These are phyloP conservation scores for Pica pica DNA, from an alignment of 2,113 vertebrate genomes.

Conservation along the genomic window DNA sequence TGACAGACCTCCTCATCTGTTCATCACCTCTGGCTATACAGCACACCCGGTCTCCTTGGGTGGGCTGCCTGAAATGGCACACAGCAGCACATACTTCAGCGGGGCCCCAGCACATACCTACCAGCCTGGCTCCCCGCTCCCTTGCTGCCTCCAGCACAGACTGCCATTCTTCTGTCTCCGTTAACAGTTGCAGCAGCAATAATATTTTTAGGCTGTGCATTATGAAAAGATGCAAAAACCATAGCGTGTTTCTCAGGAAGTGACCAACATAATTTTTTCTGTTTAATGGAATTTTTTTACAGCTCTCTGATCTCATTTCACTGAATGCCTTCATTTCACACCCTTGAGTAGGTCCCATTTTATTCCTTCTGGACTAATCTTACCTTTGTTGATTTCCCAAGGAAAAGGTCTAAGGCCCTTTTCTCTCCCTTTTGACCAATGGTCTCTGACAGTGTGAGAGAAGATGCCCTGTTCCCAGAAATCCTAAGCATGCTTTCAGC, in stretches of 20 bases:
- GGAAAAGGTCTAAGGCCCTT: not conserved
- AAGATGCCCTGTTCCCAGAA: not conserved
- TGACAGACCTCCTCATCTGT: slow-evolving; percentile 73
- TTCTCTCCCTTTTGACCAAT: not conserved
- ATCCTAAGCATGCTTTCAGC: not conserved
- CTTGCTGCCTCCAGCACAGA: slow-evolving; percentile 73
- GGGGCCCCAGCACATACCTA: slow-evolving; percentile 73
- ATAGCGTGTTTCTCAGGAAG: not conserved
- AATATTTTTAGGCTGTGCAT: slow-evolving; percentile 28
- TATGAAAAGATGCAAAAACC: slow-evolving; percentile 19
- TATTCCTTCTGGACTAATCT: not conserved
- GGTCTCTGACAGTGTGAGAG: not conserved
- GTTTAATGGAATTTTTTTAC: not conserved
- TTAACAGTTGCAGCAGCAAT: slow-evolving; percentile 29
- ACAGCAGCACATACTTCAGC: slow-evolving; percentile 76
- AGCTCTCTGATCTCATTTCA: not conserved
- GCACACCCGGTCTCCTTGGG: slow-evolving; percentile 71
- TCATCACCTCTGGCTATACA: slow-evolving; percentile 81
- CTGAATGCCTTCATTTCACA: not conserved
- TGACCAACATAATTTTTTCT: not conserved
- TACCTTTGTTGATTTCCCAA: not conserved
- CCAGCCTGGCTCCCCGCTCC: slow-evolving; percentile 66
- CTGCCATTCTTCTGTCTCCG: slow-evolving; percentile 65
- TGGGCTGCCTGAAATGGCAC: slow-evolving; percentile 80
- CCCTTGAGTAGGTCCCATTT: not conserved